Percentiles rank a stretch among this genome's conserved stretches.
These are phyloP conservation scores for Eupeodes corollae DNA, from an alignment of 1,140 invertebrate genomes.

Conservation along the genomic window DNA sequence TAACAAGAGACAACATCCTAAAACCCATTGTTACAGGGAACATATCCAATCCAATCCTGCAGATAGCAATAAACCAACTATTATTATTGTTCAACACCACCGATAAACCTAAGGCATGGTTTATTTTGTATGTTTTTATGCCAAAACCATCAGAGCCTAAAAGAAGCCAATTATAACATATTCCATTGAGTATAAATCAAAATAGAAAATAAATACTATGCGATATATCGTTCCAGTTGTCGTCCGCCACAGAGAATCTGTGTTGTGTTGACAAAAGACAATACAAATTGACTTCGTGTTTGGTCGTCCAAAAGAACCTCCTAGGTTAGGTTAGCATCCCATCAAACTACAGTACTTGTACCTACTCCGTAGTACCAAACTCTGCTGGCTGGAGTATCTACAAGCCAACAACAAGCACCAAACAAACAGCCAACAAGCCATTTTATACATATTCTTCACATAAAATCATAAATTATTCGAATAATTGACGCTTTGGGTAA, in stretches of 20 bases:
- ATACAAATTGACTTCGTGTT: conserved; percentile 37
- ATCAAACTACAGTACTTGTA: conserved; percentile 2
- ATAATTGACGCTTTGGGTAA: conserved; percentile 35
- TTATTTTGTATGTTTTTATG: too few species aligned
- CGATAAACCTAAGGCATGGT: too few species aligned
- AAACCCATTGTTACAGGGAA: too few species aligned
- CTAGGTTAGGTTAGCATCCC: conserved; percentile 12
- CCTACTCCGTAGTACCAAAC: not conserved
- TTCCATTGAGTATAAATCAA: too few species aligned
- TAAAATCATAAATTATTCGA: conserved; percentile 36
- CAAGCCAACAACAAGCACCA: not conserved
- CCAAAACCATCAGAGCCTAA: too few species aligned
- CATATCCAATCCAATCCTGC: too few species aligned
- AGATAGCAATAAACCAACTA: too few species aligned
- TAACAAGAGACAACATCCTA: too few species aligned
- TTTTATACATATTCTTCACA: conserved; percentile 36
- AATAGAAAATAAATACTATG: too few species aligned
- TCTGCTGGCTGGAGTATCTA: not conserved
- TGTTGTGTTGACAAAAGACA: conserved; percentile 37
- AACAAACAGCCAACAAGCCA: conserved; percentile 6
- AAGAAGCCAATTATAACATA: too few species aligned
- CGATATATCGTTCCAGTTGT: too few species aligned
- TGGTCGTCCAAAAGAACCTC: conserved; percentile 35
- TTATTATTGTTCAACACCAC: too few species aligned
- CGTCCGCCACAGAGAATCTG: conserved; percentile 11